These are phyloP conservation scores for Poecilus cupreus DNA, from an alignment of 2,888 invertebrate genomes.

Conservation along the genomic window DNA sequence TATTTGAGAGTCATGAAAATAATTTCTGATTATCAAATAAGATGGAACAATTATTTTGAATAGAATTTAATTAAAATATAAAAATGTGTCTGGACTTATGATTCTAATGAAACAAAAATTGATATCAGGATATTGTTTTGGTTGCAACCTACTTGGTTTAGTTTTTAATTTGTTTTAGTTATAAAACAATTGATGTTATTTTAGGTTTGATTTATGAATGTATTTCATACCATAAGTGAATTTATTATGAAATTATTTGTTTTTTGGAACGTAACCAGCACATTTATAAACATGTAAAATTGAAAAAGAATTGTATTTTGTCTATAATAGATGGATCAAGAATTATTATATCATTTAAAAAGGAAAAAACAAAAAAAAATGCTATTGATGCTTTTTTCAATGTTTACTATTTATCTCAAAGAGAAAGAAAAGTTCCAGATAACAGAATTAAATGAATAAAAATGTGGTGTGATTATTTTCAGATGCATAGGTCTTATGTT, in stretches of 20 bases:
- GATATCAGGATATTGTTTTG: neutral
- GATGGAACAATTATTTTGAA: constrained; percentile 29
- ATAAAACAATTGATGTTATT: constrained; percentile 3
- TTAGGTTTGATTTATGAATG: constrained; percentile 19
- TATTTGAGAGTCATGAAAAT: neutral
- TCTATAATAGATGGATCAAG: constrained; percentile 55
- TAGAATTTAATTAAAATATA: constrained; percentile 8
- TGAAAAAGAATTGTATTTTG: constrained; percentile 57
- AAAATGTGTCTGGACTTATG: constrained; percentile 42
- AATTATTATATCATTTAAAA: constrained; percentile 42
- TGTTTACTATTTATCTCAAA: constrained; percentile 53
- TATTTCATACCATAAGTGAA: constrained; percentile 34
- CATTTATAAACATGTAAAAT: constrained; percentile 56
- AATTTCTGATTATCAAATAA: constrained; percentile 32
- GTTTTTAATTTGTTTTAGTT: constrained; percentile 21
- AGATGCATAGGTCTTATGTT: constrained; percentile 56
- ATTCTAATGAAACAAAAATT: constrained; percentile 21
- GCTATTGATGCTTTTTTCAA: constrained; percentile 57
- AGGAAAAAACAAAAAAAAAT: constrained; percentile 41
- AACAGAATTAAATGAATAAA: constrained; percentile 16
- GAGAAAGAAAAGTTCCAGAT: constrained; percentile 23
- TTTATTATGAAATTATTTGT: constrained; percentile 22
- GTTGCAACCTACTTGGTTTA: neutral
- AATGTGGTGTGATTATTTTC: constrained; percentile 53
- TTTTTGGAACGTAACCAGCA: constrained; percentile 47